These are phyloP conservation scores for Calidris pygmaea DNA, from an alignment of 2,113 vertebrate genomes.

Conservation along the genomic window DNA sequence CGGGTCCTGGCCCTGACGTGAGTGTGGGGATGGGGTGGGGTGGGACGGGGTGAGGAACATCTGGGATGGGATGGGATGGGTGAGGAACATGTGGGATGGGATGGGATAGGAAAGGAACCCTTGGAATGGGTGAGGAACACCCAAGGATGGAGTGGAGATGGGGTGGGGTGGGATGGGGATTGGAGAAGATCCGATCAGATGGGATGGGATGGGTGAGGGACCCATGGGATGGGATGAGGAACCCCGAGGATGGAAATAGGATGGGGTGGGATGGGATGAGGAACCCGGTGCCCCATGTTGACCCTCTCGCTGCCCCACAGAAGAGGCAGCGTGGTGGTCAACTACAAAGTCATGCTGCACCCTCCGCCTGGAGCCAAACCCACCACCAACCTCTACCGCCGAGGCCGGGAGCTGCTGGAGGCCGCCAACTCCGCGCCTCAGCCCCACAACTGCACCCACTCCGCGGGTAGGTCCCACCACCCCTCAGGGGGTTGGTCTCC, in stretches of 20 bases:
- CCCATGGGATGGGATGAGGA: not conserved
- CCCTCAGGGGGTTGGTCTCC: too few species aligned
- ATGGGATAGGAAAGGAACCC: not conserved
- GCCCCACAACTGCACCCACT: not conserved
- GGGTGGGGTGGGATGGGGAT: not conserved
- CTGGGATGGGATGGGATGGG: not conserved
- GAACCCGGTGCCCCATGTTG: accelerated
- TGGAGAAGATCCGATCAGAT: not conserved
- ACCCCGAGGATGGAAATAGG: not conserved
- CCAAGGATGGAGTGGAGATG: not conserved
- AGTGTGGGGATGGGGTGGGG: not conserved
- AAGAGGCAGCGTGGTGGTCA: not conserved
- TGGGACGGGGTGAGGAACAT: not conserved
- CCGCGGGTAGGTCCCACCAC: not conserved
- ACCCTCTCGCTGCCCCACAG: not conserved
- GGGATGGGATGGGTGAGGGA: too few species aligned
- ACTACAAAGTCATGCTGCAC: not conserved
- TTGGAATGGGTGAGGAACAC: not conserved
- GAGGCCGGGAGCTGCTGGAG: not conserved
- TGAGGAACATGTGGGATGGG: not conserved
- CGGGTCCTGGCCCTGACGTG: not conserved
- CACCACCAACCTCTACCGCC: not conserved
- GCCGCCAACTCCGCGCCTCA: accelerated
- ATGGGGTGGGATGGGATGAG: not conserved
- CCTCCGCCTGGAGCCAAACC: accelerated